Evolutionary conservation across 2,113 vertebrate species (phyloP), one percentile per base, ranked within the genome.

Genomic region (Gallinago jamesoni): DNA sequence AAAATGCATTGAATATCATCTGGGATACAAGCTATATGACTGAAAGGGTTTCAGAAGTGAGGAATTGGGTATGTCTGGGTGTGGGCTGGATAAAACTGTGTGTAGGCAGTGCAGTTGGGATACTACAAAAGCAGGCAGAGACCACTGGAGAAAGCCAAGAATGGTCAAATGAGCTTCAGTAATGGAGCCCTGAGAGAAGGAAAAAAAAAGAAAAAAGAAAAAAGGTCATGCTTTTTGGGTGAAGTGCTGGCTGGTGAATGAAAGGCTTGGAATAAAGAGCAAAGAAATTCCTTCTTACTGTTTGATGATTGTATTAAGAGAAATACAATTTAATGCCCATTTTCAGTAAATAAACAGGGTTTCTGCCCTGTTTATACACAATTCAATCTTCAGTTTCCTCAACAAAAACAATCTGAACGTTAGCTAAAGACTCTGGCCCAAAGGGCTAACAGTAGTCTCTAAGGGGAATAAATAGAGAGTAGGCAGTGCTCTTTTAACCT

Each of bases 281-380:
- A 97, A 96, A 96, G 96, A 94, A 93, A 96, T 96, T 97, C 94
- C 68, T 96, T 92, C 94, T 88, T 78, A 67, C 84, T 87, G 87
- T 97, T 97, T 96, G 92, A 96, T 96, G 94, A 80, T 86, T 94
- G 59, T 93, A 88, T 80, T 95, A 93, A 74, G 59, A 96, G 72
- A 94, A 96, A 92, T 96, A 88, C 75, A 89, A 87, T 78, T 94
- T 96, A 92, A 84, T 96, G 80, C 90, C 72, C 76, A 91, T 83
- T 93, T 96, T 94, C 86, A 92, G 94, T 96, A 96, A 97, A 96
- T 92, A 95, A 97, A 92, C 83, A 96, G 60, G 50, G 12, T 90
- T 94, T 19, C 72, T 94, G 30, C 62, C 39, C 45, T 94, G 95
- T 96, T 96, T 95, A 93, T 91, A 94, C 62, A 91, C 89, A 96